Evolutionary conservation across 1,140 invertebrate genomes (phyloP), one percentile per base, ranked within the genome.

Genomic region (Brachionus rotundiformis): DNA sequence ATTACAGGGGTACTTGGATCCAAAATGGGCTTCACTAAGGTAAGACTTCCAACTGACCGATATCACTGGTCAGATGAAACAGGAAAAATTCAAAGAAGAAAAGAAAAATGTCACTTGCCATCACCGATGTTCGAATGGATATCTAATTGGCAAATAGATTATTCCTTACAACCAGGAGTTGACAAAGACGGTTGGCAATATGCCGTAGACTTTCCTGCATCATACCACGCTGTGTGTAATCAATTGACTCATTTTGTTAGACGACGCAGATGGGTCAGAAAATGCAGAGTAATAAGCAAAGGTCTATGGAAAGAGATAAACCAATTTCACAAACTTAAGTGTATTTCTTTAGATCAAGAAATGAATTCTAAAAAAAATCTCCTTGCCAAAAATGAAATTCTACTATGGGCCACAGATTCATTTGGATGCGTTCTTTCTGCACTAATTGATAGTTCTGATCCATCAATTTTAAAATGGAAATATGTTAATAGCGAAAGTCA

Each of bases 101-200:
- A 79, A 16, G 47, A 79, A 79, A 47, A 79, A 25, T 59, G 29
- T 61, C 31, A 33, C 6, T 16, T 79, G 4, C 47, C 47, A 39
- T 79, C 76, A 79, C 33, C 47, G n/a, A 59, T 54, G 47, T 63
- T 59, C 47, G 23, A 39, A 10, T 79, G 76, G 76, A 19, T 41
- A 13, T 59, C 47, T 3, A 29, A 59, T 31, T 79, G 76, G 76
- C 76, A 59, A 54, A 19, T 79, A 8, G 76, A 79, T 41, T 79
- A 41, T 41, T 59, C 47, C 10, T 19, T 63, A 41, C 19, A 54
- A 36, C 47, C 47, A 23, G 76, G 47, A 6, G 76, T 79, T 8
- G 76, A 79, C 29, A 54, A 59, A 39, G 47, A 59, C 16, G 76
- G 76, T 19, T 79, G 76, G 76, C 76, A 79, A 19, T 79, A 79